Evolutionary conservation across 2,797 vertebrate species (phyloP), one percentile per base, ranked within the genome.

Genomic region (Cebuella pygmaea): DNA sequence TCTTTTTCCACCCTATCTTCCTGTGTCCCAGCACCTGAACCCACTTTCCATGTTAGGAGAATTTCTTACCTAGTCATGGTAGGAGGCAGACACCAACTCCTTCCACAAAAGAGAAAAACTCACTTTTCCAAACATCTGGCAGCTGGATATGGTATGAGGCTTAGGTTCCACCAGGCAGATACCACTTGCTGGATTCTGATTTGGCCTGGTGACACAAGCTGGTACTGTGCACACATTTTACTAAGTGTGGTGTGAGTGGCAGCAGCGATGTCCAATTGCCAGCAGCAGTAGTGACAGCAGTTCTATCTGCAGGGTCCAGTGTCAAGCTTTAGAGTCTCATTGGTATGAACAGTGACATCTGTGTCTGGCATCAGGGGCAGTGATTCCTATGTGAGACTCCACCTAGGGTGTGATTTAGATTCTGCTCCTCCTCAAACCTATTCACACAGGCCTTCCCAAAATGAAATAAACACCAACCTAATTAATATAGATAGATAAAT

Each of bases 351-450:
- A 33, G 48, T 48, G 33, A 14, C n/a, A 22, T 57, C 39, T n/a
- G 41, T 15, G 50, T 39, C 36, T 27, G 39, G 20, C 41, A n/a
- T 74, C 48, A 46, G 33, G 27, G 14, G 1, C 48, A 70, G 48
- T 46, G 39, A 3, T 22, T 64, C 27, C 3, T 5, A 2, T 1
- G 15, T n/a, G n/a, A 44, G 44, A 5, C 27, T 36, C 0, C 0
- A 8, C 14, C 39, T 2, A 0, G 33, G 33, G 1, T 39, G 44
- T 33, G 39, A 3, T 1, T 41, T 57, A 3, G 26, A 70, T 64
- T n/a, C 33, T 11, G 26, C 5, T 85, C 33, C 20, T 3, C 9
- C 48, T 76, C 22, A 50, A 39, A 64, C 30, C 20, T 61, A 14
- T n/a, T 82, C 30, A 10, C 19, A 61, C 22, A 84, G 15, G 5